A percentile compares a stretch with the other conserved stretches of the same genome.
Conservation (phyloP, 2,888 invertebrate species). For the Acrobasis suavella region DNA sequence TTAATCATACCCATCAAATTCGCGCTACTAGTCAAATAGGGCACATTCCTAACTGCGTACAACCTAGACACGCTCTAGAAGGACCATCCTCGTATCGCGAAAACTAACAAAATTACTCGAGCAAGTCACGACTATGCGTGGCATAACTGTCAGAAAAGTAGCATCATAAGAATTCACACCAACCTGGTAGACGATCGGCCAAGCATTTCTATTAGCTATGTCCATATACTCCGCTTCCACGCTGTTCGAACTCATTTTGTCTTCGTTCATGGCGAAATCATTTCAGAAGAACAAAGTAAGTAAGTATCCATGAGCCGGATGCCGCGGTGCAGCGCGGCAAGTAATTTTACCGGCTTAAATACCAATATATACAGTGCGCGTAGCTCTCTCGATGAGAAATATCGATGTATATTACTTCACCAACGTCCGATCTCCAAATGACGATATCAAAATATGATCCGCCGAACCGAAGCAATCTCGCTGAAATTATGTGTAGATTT, state of each 20-base stretch:
- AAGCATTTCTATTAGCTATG: slow-evolving; percentile 86
- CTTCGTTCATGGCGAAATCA: slow-evolving; percentile 47
- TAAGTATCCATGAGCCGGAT: slow-evolving; percentile 47
- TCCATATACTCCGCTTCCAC: slow-evolving; percentile 89
- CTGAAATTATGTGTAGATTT: slow-evolving; percentile 1
- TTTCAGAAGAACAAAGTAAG: slow-evolving; percentile 43
- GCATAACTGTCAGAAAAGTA: slow-evolving; percentile 40
- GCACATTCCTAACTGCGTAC: slow-evolving; percentile 12
- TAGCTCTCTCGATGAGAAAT: neutral
- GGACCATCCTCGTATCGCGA: neutral
- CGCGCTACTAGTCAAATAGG: slow-evolving; percentile 15
- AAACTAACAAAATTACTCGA: slow-evolving; percentile 3
- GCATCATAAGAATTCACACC: slow-evolving; percentile 39
- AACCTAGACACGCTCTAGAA: neutral
- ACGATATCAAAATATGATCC: slow-evolving; percentile 14
- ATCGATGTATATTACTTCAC: neutral
- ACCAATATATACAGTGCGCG: neutral
- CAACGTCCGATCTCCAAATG: slow-evolving; percentile 11
- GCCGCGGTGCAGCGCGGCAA: slow-evolving; percentile 33
- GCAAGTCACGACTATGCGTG: slow-evolving; percentile 48
- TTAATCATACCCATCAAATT: slow-evolving; percentile 1
- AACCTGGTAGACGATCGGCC: slow-evolving; percentile 89
- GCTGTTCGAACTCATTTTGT: slow-evolving; percentile 50
- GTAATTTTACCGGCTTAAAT: slow-evolving; percentile 7
- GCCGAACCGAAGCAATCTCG: slow-evolving; percentile 6